Percentiles rank a stretch among this genome's conserved stretches.
phyloP scores from a whole-genome alignment of 2,113 vertebrate species.

The Rhodinocichla rosea region DNA sequence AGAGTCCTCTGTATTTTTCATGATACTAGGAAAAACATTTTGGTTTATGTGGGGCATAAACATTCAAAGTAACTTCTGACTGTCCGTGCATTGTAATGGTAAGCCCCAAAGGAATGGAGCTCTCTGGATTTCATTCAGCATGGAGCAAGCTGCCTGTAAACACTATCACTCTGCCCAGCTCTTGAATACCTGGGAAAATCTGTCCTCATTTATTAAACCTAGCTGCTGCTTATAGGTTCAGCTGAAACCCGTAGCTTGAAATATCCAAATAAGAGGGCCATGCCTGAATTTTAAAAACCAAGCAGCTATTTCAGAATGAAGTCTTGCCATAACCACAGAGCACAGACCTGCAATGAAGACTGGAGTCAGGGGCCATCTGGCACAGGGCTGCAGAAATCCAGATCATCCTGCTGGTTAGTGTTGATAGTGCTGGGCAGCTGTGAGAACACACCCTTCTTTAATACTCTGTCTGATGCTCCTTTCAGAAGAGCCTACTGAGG shows the following conservation, averaged over 20 bases:
- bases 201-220: background rate
- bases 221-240: background rate
- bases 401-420: background rate
- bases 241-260: slow-evolving; percentile 5
- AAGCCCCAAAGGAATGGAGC: background rate
- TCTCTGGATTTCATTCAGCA: background rate
- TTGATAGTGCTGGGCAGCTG: background rate
- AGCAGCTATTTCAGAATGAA: slow-evolving; percentile 31
- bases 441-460: slow-evolving; percentile 12
- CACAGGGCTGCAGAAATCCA: background rate
- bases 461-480: background rate
- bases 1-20: background rate
- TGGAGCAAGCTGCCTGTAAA: background rate
- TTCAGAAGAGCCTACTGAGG: slow-evolving; percentile 20
- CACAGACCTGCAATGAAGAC: slow-evolving; percentile 21
- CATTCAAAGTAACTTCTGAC: background rate
- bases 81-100: background rate
- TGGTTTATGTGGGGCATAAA: background rate
- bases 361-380: background rate
- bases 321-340: slow-evolving; percentile 28
- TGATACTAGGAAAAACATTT: background rate
- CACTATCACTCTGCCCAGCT: background rate
- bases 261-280: background rate
- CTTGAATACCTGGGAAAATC: background rate
- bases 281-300: background rate